A percentile compares a stretch with the other conserved stretches of the same genome.
Conservation (phyloP, 2,113 vertebrate genomes). For the human region DNA sequence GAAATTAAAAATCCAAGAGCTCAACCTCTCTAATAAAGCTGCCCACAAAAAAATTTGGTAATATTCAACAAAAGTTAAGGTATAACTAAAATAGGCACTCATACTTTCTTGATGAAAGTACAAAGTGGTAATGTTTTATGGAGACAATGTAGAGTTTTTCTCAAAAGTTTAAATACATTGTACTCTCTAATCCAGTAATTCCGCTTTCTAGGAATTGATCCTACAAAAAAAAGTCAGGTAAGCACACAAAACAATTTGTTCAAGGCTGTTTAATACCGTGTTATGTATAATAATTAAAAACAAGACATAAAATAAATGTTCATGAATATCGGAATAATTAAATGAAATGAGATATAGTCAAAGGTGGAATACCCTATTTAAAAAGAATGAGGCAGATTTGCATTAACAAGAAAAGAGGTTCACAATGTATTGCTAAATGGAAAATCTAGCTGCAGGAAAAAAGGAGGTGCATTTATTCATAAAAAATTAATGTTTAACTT, state of each 20-base stretch:
- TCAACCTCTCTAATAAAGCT: neutral
- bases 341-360: neutral
- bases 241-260: slow-evolving; percentile 3
- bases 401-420: neutral
- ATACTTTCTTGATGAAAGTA: neutral
- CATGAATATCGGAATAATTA: neutral
- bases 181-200: neutral
- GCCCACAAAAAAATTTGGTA: neutral
- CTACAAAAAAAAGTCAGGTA: neutral
- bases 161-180: neutral
- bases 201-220: neutral
- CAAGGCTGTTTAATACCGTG: neutral
- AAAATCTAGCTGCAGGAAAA: neutral
- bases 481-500: neutral
- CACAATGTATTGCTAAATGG: neutral
- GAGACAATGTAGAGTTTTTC: neutral
- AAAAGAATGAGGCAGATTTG: neutral
- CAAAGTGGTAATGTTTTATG: neutral
- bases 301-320: neutral
- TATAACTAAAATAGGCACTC: neutral
- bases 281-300: slow-evolving; percentile 24
- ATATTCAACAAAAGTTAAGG: neutral
- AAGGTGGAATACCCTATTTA: neutral
- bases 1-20: neutral
- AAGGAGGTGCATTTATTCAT: neutral